Base-by-base conservation (phyloP, 2,888 invertebrate species). In the Amiota minor region DNA sequence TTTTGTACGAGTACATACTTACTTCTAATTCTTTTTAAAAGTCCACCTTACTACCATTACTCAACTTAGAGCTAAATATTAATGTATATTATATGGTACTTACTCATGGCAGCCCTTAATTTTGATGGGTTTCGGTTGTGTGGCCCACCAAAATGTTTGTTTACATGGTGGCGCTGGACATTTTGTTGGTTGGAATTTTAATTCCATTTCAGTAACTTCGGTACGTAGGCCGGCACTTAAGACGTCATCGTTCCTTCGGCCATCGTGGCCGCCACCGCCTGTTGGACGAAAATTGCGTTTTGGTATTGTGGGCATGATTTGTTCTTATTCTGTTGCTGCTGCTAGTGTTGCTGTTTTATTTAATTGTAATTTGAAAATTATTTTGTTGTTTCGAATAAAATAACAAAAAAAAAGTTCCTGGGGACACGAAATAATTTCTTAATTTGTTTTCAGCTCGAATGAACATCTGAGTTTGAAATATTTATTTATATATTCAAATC, bases 131-230 rank as follows among this genome's bases (percentile, higher is more conserved):
- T 88, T 88, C 2, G 90, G 90, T 12, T 88, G 87, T 74, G 89
- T 89, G 72, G 88, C 88, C 88, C 89, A 90, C 81, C 89, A 89
- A 80, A 90, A 90, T 72, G 88, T 83, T 65, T 88, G 84, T 71
- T 88, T 87, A 75, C 88, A 89, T 18, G 89, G 88, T 1, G 88
- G 87, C 0, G 87, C 88, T 1, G 83, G 79, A 35, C 88, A 88
- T 0, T 79, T 79, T 55, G 79, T 80, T 3, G 84, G 74, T 76
- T 81, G 81, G 86, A 87, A 88, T 23, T 88, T 88, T n/a, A 88
- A 77, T 73, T 88, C 85, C 81, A 87, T 83, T 80, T 88, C 88
- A n/a, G 85, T 77, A 69, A 88, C 86, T 68, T 53, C 53, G 16
- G 53, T 53, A 49, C 77, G 72, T 6, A 78, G 76, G 8, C 76